These are phyloP conservation scores for Glossophaga mutica DNA, from an alignment of 2,797 vertebrate genomes.

Conservation along the genomic window DNA sequence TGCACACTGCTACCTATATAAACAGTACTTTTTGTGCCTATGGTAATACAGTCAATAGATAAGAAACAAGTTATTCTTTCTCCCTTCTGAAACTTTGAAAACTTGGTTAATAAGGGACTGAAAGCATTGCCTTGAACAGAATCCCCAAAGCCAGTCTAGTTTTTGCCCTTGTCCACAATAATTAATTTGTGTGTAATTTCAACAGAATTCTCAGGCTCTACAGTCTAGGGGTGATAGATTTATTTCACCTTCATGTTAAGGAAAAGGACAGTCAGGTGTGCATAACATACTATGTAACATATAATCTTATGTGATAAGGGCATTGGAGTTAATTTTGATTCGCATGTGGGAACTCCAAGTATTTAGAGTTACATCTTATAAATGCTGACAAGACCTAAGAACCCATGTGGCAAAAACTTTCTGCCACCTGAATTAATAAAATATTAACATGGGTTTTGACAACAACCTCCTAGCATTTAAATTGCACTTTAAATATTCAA, in stretches of 20 bases:
- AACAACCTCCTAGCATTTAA: neutral
- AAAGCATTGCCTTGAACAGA: slow-evolving; percentile 23
- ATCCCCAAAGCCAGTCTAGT: neutral
- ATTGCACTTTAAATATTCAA: slow-evolving; percentile 47
- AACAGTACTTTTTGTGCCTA: neutral
- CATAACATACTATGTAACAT: neutral
- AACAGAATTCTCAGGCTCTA: slow-evolving; percentile 14
- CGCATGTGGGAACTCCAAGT: neutral
- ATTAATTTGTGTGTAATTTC: slow-evolving; percentile 33
- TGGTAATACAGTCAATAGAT: neutral
- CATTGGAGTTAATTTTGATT: neutral
- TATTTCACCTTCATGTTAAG: neutral
- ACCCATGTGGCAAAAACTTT: neutral
- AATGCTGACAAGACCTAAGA: neutral
- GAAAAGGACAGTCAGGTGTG: neutral
- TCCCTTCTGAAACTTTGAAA: slow-evolving; percentile 18
- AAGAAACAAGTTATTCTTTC: slow-evolving; percentile 13
- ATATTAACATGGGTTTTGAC: slow-evolving; percentile 34
- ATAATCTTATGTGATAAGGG: neutral
- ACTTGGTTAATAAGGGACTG: slow-evolving; percentile 2
- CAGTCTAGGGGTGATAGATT: neutral
- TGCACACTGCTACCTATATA: neutral
- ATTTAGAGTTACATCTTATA: slow-evolving; percentile 14
- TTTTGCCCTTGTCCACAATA: slow-evolving; percentile 18
- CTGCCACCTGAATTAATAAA: slow-evolving; percentile 33